Percentiles rank a stretch among this genome's conserved stretches.
Evolutionary conservation across 2,797 vertebrate genomes (phyloP).

Genomic region (Botia almorhae): DNA sequence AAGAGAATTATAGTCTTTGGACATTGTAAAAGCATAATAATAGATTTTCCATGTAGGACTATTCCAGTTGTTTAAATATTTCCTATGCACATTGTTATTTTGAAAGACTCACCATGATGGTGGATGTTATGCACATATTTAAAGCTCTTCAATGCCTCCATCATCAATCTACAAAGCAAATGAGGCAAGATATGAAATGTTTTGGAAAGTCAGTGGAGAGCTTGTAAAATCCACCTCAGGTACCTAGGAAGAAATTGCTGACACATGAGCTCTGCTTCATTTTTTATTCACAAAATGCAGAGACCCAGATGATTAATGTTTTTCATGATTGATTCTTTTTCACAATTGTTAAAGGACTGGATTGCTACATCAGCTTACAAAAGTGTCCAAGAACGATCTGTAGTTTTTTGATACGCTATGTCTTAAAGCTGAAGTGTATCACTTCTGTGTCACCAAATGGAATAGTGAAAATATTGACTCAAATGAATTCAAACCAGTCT

Average conservation of each 20-base stretch:
- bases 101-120: neutral
- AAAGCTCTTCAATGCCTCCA: constrained; percentile 25
- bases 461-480: neutral
- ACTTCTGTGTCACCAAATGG: neutral
- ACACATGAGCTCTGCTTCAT: constrained; percentile 29
- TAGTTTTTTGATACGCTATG: neutral
- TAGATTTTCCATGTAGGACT: neutral
- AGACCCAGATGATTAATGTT: constrained; percentile 50
- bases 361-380: constrained; percentile 14
- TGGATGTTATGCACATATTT: constrained; percentile 10
- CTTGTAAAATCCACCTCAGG: constrained; percentile 37
- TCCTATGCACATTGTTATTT: constrained; percentile 11
- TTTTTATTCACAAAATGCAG: constrained; percentile 49
- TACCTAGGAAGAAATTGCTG: constrained; percentile 45
- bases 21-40: neutral
- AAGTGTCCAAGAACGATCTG: constrained; percentile 16
- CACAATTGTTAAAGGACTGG: constrained; percentile 18
- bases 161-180: constrained; percentile 40
- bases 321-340: constrained; percentile 41
- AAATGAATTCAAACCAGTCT: no score
- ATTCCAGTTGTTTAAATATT: neutral
- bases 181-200: constrained; percentile 31
- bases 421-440: constrained; percentile 21
- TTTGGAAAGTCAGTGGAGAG: constrained; percentile 42
- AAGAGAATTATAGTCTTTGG: constrained; percentile 5